A percentile compares a stretch with the other conserved stretches of the same genome.
phyloP scores from a whole-genome alignment of 2,888 invertebrate genomes.

The Creontiades dilutus region DNA sequence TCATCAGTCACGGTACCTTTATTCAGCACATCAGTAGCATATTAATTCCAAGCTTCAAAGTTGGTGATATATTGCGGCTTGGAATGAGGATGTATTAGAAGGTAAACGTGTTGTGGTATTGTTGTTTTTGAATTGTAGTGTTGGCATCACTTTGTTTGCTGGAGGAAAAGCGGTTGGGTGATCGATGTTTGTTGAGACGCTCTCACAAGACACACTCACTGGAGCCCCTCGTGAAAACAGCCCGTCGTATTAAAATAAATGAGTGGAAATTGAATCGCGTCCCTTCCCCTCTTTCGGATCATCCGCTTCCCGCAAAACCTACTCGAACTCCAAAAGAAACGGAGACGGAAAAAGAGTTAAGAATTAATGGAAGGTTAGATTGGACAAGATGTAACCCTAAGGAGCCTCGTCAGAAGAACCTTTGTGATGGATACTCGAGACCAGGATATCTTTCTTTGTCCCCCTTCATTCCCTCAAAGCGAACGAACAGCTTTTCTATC shows the following conservation, averaged over 20 bases:
- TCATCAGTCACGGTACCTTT: too few species aligned
- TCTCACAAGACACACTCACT: neutral
- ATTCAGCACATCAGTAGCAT: too few species aligned
- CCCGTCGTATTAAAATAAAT: constrained; percentile 29
- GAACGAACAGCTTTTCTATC: constrained; percentile 57
- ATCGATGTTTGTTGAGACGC: neutral
- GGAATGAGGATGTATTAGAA: too few species aligned
- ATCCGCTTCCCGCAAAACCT: constrained; percentile 13
- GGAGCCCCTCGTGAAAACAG: neutral
- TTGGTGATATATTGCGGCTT: too few species aligned
- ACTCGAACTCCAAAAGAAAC: constrained; percentile 41
- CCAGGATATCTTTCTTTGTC: constrained; percentile 67
- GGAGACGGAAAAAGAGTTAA: constrained; percentile 43
- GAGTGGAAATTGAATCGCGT: constrained; percentile 46
- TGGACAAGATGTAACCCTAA: constrained; percentile 69
- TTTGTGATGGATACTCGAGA: constrained; percentile 68
- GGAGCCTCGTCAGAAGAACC: constrained; percentile 69
- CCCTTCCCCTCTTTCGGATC: neutral
- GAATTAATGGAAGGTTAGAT: constrained; percentile 70
- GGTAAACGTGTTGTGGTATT: too few species aligned
- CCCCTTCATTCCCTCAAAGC: constrained; percentile 64
- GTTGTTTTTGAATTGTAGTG: too few species aligned
- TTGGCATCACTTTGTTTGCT: too few species aligned
- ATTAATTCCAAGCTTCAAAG: too few species aligned
- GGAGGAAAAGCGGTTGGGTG: neutral